phyloP scores from a whole-genome alignment of 2,113 vertebrate species.

The Corydoras maculifer region DNA sequence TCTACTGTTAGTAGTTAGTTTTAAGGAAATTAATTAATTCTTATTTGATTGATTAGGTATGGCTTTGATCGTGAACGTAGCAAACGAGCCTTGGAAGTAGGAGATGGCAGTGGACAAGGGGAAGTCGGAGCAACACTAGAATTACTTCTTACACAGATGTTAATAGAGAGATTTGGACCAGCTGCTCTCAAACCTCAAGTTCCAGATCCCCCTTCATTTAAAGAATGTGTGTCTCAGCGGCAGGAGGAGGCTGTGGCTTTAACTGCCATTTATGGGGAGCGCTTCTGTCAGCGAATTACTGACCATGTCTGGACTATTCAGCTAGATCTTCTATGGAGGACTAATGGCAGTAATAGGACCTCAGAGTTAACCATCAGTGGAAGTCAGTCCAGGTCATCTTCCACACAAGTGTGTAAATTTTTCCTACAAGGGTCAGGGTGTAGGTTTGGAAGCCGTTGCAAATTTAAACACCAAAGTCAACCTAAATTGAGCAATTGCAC shows the following conservation, averaged over 20 bases:
- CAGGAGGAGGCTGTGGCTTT: slow-evolving; percentile 88
- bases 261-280: slow-evolving; percentile 84
- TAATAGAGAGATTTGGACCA: slow-evolving; percentile 73
- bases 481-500: slow-evolving; percentile 45
- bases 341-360: slow-evolving; percentile 41
- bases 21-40: neutral
- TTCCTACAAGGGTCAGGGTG: slow-evolving; percentile 78
- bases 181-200: slow-evolving; percentile 57
- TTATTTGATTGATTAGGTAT: slow-evolving; percentile 66
- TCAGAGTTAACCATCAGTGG: slow-evolving; percentile 17
- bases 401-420: slow-evolving; percentile 74
- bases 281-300: slow-evolving; percentile 84
- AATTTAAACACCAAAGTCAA: slow-evolving; percentile 78
- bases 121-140: slow-evolving; percentile 86
- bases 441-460: slow-evolving; percentile 82
- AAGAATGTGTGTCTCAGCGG: slow-evolving; percentile 78
- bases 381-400: slow-evolving; percentile 27
- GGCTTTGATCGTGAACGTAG: slow-evolving; percentile 83
- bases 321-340: slow-evolving; percentile 70
- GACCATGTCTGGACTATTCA: slow-evolving; percentile 83
- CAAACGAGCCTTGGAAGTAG: slow-evolving; percentile 63
- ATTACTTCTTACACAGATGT: slow-evolving; percentile 77
- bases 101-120: slow-evolving; percentile 54
- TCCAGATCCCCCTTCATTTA: slow-evolving; percentile 51
- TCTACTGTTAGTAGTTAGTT: no score